Base-by-base conservation (phyloP, 2,888 invertebrate genomes). In the Cecidostiba fungosa region DNA sequence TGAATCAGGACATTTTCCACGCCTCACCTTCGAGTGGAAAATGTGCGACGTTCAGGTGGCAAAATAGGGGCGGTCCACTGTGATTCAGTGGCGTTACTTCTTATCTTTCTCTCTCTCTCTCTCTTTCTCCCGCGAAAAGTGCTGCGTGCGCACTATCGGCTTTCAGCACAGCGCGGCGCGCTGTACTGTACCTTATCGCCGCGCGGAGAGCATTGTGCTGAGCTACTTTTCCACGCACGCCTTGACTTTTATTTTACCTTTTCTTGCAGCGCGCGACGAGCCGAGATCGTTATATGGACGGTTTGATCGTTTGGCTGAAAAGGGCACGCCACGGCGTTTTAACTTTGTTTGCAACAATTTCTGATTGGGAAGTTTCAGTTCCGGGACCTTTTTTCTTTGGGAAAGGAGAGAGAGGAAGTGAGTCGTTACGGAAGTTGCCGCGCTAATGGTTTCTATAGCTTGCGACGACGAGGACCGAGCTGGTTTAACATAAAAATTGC, bases 91-190 rank as follows among this genome's bases (percentile, higher is more conserved):
- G 77, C 83, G 85, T 43, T 14, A 19, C 39, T 39, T 36, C 72
- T 39, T 36, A 36, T 39, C 39, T 29, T 4, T 29, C 29, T 66
- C n/a, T 66, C 54, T 85, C 87, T 86, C 87, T 84, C 77, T 87
- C 81, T 89, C 85, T 86, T 88, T 88, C 88, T 87, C 86, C 80
- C 47, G 78, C 66, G 50, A 74, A 89, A 89, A 89, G 87, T 88
- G 89, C 89, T 86, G 88, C 89, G 89, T 89, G 88, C 85, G 89
- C 89, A 87, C 81, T 89, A 89, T 90, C 90, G 89, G 87, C 77
- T 82, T 82, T 82, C 81, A 16, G 26, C 47, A n/a, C 6, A 36
- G 32, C 32, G 54, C 59, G n/a, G 4, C 39, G 19, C 69, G 29
- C 50, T 16, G 85, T 88, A 26, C 86, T 83, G 86, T n/a, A n/a